phyloP scores from a whole-genome alignment of 2,113 vertebrate genomes.

The Propithecus coquereli region DNA sequence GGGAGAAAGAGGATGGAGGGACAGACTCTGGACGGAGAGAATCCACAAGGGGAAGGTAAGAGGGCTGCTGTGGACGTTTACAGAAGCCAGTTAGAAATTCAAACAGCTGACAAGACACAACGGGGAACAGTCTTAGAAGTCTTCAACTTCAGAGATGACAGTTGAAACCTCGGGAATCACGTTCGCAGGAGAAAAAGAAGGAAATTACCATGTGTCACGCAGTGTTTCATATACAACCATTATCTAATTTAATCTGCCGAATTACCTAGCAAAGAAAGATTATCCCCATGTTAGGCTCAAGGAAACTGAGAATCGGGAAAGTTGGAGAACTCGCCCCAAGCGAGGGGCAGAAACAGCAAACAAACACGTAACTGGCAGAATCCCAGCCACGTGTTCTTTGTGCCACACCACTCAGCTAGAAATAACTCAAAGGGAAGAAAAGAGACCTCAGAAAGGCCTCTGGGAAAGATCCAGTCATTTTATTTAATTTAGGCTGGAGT shows the following conservation, averaged over 20 bases:
- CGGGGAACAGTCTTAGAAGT: rapidly evolving
- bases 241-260: not conserved
- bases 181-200: not conserved
- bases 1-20: not conserved
- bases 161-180: too few relatives aligned
- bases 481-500: not conserved
- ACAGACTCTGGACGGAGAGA: not conserved
- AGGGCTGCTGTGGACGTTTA: rapidly evolving
- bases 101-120: not conserved
- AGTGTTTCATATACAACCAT: rapidly evolving
- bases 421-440: not conserved
- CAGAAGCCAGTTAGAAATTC: not conserved
- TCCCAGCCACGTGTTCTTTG: rapidly evolving
- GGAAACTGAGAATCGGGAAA: not conserved
- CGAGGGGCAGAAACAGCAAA: not conserved
- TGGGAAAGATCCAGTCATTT: not conserved
- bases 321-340: not conserved
- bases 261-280: not conserved
- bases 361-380: not conserved
- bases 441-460: not conserved
- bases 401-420: not conserved
- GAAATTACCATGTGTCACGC: not conserved
- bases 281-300: not conserved
- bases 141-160: not conserved
- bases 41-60: not conserved